A percentile compares a stretch with the other conserved stretches of the same genome.
Evolutionary conservation across 1,140 invertebrate genomes (phyloP).

Genomic region (Temnothorax curvispinosus): DNA sequence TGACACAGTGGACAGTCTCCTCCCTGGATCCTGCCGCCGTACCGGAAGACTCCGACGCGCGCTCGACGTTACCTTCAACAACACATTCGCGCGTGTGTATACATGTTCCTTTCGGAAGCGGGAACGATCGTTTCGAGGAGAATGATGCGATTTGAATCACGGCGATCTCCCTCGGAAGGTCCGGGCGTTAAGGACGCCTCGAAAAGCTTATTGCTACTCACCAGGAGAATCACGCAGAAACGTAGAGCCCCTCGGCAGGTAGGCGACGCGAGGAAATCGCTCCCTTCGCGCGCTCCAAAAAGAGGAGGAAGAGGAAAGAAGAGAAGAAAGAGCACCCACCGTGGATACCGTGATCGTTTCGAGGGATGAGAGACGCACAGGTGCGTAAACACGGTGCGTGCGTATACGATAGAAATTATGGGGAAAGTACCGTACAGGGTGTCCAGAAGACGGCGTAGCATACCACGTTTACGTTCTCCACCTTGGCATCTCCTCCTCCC

Average conservation of each 20-base stretch:
- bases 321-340: background rate
- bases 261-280: background rate
- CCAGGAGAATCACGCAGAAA: background rate
- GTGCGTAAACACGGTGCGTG: background rate
- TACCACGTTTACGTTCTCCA: conserved; percentile 66
- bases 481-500: background rate
- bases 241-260: background rate
- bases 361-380: background rate
- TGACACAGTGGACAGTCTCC: background rate
- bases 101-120: conserved; percentile 15
- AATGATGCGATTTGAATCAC: background rate
- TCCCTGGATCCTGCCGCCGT: conserved; percentile 9
- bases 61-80: conserved; percentile 81
- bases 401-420: background rate
- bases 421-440: conserved; percentile 76
- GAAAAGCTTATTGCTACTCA: background rate
- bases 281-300: background rate
- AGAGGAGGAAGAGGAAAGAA: background rate
- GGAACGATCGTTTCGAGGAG: background rate
- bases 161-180: background rate
- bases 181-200: too few relatives aligned
- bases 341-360: background rate
- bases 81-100: conserved; percentile 15
- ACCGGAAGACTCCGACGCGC: conserved; percentile 49
- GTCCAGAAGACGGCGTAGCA: conserved; percentile 80